These are phyloP conservation scores for Dilophus febrilis DNA, from an alignment of 2,888 invertebrate genomes.

Conservation along the genomic window DNA sequence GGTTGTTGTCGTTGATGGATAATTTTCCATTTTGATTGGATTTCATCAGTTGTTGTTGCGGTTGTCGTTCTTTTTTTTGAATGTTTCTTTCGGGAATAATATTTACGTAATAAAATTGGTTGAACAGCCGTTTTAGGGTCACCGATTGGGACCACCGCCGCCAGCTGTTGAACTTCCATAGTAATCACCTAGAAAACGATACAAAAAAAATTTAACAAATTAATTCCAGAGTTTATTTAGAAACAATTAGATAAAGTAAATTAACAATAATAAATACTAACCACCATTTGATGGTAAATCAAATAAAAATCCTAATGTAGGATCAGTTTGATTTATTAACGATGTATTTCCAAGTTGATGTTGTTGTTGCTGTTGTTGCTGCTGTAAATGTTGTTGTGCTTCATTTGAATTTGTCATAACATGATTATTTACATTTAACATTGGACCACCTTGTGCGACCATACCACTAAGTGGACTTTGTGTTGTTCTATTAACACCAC, in stretches of 20 bases:
- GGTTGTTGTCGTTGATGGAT: background rate
- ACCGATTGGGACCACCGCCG: constrained; percentile 53
- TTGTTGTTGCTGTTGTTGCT: constrained; percentile 14
- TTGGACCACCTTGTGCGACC: too few relatives aligned
- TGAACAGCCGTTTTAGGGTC: constrained; percentile 61
- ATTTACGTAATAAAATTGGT: constrained; percentile 70
- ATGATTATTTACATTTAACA: background rate
- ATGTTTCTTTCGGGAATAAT: constrained; percentile 1
- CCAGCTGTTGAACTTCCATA: too few relatives aligned
- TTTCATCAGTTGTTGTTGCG: background rate
- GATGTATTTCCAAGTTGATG: constrained; percentile 16
- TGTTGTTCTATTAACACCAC: constrained; percentile 18
- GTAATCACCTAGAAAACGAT: constrained; percentile 37
- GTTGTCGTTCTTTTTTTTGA: background rate
- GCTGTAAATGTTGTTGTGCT: constrained; percentile 12
- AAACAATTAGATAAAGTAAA: background rate
- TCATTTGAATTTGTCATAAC: background rate
- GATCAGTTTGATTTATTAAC: constrained; percentile 25
- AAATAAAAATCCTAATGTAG: constrained; percentile 26
- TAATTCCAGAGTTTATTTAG: background rate
- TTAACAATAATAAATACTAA: constrained; percentile 9
- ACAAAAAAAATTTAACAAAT: constrained; percentile 16
- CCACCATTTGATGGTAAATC: constrained; percentile 25
- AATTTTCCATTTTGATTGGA: background rate
- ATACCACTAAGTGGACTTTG: constrained; percentile 25